Evolutionary conservation across 2,113 vertebrate species (phyloP).

Genomic region (Vicugna pacos): DNA sequence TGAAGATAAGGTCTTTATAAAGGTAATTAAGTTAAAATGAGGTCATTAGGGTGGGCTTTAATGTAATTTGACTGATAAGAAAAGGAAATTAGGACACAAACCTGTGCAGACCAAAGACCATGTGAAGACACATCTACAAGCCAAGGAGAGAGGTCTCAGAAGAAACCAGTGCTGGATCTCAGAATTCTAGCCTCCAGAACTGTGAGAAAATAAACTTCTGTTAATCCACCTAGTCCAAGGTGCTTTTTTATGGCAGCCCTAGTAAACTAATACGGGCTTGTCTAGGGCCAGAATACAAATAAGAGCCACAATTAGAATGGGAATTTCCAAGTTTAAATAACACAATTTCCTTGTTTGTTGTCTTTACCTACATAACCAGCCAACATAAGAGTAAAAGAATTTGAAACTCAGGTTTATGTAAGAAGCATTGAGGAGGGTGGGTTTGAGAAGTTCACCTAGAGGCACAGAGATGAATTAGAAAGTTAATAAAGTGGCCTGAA

Average conservation of each 20-base stretch:
- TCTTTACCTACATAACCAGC: background rate
- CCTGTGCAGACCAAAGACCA: background rate
- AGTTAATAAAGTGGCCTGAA: background rate
- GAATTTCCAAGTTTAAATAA: conserved; percentile 40
- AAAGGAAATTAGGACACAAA: background rate
- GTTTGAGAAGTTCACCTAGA: background rate
- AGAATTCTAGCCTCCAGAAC: background rate
- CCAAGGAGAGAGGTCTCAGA: background rate
- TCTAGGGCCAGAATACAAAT: background rate
- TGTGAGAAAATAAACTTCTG: background rate
- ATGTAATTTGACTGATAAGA: background rate
- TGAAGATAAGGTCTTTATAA: conserved; percentile 4
- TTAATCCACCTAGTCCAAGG: no score
- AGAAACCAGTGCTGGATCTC: background rate
- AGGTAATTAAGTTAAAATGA: conserved; percentile 37
- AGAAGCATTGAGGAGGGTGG: background rate
- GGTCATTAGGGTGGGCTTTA: background rate
- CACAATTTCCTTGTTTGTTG: background rate
- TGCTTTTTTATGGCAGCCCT: background rate
- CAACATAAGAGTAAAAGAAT: background rate
- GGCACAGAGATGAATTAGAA: background rate
- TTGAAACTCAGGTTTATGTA: background rate
- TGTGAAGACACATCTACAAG: background rate
- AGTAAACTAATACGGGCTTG: background rate
- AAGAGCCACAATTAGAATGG: background rate